Conservation (phyloP, 2,113 vertebrate genomes). For the Nothoprocta perdicaria region DNA sequence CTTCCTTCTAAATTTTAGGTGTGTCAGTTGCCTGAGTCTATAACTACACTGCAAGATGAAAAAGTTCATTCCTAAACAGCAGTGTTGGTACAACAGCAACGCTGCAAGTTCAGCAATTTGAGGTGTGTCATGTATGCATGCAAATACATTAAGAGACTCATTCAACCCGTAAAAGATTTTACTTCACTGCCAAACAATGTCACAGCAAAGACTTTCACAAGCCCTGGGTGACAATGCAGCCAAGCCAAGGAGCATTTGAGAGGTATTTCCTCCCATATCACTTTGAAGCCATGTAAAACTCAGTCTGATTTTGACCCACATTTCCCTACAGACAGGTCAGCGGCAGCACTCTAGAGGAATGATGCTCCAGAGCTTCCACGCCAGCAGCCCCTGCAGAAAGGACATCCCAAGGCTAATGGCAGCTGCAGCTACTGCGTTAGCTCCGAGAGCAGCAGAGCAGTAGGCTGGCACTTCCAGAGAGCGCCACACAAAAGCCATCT, state of each 20-base stretch:
- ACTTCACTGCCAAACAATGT: background rate
- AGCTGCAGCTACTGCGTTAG: background rate
- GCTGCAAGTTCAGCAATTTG: background rate
- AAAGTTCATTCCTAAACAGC: background rate
- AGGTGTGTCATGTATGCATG: background rate
- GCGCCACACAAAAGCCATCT: background rate
- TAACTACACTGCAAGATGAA: background rate
- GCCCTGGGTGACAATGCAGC: accelerated
- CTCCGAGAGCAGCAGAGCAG: background rate
- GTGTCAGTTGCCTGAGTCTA: background rate
- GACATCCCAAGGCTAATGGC: accelerated
- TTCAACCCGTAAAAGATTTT: background rate
- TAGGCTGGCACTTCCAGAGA: background rate
- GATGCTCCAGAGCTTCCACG: background rate
- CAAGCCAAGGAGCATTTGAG: accelerated
- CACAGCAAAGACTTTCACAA: background rate
- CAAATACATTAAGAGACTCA: background rate
- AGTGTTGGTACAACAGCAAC: background rate
- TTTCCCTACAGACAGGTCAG: background rate
- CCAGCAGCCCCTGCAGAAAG: background rate
- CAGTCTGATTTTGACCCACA: accelerated
- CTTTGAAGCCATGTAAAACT: background rate
- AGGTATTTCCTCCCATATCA: background rate
- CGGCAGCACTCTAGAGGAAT: background rate
- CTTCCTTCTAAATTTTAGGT: background rate